These are phyloP conservation scores for Eupithecia exiguata DNA, from an alignment of 2,888 invertebrate genomes.

Conservation along the genomic window DNA sequence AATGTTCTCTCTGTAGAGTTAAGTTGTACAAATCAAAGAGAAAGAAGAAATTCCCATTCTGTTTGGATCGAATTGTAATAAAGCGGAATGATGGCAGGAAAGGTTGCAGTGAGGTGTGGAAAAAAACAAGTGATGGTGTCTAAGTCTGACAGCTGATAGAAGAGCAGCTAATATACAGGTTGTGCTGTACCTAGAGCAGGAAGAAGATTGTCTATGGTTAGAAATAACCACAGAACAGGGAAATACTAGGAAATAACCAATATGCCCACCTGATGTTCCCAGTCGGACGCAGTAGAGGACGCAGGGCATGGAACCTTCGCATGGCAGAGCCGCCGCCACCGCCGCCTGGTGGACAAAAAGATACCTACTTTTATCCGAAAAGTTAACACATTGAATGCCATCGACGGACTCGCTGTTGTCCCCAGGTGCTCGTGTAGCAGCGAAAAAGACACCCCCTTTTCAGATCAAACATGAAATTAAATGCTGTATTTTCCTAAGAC, in stretches of 20 bases:
- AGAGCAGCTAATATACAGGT: not conserved
- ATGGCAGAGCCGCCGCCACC: conserved; percentile 64
- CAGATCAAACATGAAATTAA: not conserved
- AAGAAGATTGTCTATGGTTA: not conserved
- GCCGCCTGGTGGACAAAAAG: conserved; percentile 21
- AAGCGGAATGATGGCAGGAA: not conserved
- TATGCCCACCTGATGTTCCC: conserved; percentile 74
- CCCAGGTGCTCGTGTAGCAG: not conserved
- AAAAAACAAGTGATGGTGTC: not conserved
- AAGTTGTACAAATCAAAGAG: not conserved
- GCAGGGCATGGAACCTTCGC: conserved; percentile 68
- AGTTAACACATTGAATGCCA: conserved; percentile 41
- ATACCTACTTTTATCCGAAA: not conserved
- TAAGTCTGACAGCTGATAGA: not conserved
- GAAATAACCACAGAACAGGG: not conserved
- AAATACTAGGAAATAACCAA: not conserved
- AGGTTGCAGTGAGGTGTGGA: not conserved
- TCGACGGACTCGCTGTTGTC: not conserved
- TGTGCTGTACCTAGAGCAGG: not conserved
- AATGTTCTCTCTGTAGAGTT: not conserved
- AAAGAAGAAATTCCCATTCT: not conserved
- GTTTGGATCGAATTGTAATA: not conserved
- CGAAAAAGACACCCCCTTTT: not conserved
- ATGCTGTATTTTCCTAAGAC: not conserved
- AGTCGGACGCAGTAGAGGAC: conserved; percentile 67